Evolutionary conservation across 2,888 invertebrate genomes (phyloP), one percentile per base, ranked within the genome.

Genomic region (Chloroclystis v-ata): DNA sequence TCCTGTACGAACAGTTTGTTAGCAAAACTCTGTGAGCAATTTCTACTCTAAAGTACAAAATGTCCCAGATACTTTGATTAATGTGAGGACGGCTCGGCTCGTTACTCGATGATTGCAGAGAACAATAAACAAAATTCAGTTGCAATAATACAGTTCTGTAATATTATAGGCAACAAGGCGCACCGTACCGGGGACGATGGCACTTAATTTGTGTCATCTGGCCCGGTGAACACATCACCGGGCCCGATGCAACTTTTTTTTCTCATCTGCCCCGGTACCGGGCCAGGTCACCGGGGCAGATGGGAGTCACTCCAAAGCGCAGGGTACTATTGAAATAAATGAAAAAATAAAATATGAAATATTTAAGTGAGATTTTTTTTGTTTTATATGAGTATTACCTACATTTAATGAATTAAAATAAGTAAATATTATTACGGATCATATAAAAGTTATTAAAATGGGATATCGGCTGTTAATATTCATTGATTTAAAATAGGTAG

Each of bases 61-160:
- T 67, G 70, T 74, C 66, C 67, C 56, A 65, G 68, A 64, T 76
- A 65, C 61, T 71, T 69, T 79, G 78, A 78, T 77, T 74, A 77
- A 79, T 78, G 75, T 61, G 66, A 63, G 60, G 61, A 67, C 68
- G 45, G 47, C 39, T 54, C 52, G 47, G 44, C 42, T 37, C 41
- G 45, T 48, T 56, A 40, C 29, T 20, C 37, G 47, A 52, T 74
- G 50, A 52, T 75, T 62, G 64, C 56, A 43, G 49, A 49, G 51
- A 45, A 48, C 51, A 52, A 52, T 53, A 53, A 65, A 62, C 53
- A 62, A 57, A 61, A 44, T 56, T 43, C 41, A n/a, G 41, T 38
- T 50, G 40, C 50, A 52, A 52, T 56, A 54, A 40, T 16, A 28
- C 42, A 29, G 39, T 46, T 35, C 35, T 0, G 37, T 46, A 42